phyloP scores from a whole-genome alignment of 2,113 vertebrate species.

The Marmota flaviventris region DNA sequence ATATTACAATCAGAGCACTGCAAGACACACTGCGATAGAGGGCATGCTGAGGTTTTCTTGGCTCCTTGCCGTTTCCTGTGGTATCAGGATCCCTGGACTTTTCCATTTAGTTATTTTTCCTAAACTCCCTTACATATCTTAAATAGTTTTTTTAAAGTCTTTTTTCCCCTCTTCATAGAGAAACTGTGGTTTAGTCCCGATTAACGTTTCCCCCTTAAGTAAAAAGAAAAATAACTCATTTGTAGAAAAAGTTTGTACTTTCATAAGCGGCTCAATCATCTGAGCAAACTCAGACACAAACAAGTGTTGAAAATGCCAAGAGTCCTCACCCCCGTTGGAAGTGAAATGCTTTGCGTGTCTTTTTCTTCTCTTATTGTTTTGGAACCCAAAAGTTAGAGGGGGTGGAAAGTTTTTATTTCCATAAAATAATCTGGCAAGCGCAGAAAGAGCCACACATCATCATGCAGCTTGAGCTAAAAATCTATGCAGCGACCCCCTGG shows the following conservation, averaged over 20 bases:
- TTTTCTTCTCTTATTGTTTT: slow-evolving; percentile 51
- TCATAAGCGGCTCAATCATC: slow-evolving; percentile 53
- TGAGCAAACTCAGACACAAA: slow-evolving; percentile 64
- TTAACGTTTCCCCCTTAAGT: slow-evolving; percentile 58
- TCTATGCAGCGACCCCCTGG: slow-evolving; percentile 33
- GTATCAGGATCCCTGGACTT: slow-evolving; percentile 84
- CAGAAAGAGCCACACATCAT: not conserved
- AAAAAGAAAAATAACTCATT: slow-evolving; percentile 72
- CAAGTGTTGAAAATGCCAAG: slow-evolving; percentile 68
- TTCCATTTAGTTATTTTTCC: slow-evolving; percentile 83
- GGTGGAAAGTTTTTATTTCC: slow-evolving; percentile 66
- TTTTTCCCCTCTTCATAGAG: slow-evolving; percentile 65
- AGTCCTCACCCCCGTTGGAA: slow-evolving; percentile 59
- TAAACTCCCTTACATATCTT: slow-evolving; percentile 83
- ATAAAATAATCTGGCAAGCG: slow-evolving; percentile 67
- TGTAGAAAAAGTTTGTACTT: slow-evolving; percentile 66
- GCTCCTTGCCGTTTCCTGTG: slow-evolving; percentile 79
- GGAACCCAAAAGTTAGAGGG: slow-evolving; percentile 51
- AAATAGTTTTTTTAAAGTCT: slow-evolving; percentile 74
- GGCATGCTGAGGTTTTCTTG: slow-evolving; percentile 82
- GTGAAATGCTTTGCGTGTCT: slow-evolving; percentile 10
- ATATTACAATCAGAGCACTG: slow-evolving; percentile 69
- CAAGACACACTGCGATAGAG: slow-evolving; percentile 52
- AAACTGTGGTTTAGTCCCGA: slow-evolving; percentile 81
- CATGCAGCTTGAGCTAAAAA: not conserved